A percentile compares a stretch with the other conserved stretches of the same genome.
Conservation (phyloP, 2,797 vertebrate species). For the Argya squamiceps region DNA sequence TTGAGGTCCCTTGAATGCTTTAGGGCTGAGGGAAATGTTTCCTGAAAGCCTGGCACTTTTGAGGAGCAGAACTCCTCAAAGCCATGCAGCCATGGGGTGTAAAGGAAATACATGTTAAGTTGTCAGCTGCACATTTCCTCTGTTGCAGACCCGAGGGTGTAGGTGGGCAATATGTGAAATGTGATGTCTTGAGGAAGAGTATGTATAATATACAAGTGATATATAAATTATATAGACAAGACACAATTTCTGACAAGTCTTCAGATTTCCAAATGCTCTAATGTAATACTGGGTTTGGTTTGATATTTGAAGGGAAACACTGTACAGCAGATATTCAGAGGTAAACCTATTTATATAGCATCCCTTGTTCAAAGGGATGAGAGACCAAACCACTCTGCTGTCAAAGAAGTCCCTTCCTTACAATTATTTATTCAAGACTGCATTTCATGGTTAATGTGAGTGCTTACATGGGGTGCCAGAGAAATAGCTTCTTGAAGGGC, state of each 20-base stretch:
- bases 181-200: background rate
- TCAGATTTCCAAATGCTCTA: background rate
- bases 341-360: background rate
- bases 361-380: background rate
- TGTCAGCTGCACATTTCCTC: background rate
- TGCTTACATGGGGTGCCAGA: background rate
- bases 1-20: background rate
- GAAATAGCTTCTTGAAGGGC: background rate
- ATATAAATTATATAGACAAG: background rate
- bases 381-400: background rate
- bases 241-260: background rate
- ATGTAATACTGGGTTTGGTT: background rate
- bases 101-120: background rate
- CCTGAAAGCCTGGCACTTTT: background rate
- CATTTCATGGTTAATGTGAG: background rate
- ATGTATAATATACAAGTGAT: background rate
- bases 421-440: background rate
- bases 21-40: background rate
- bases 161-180: background rate
- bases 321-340: background rate
- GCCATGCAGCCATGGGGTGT: background rate
- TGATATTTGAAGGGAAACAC: background rate
- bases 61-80: background rate
- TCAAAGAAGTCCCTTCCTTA: background rate
- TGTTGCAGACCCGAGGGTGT: background rate